A percentile compares a stretch with the other conserved stretches of the same genome.
Evolutionary conservation across 1,140 invertebrate genomes (phyloP).

Genomic region (Heliconius eleuchia): DNA sequence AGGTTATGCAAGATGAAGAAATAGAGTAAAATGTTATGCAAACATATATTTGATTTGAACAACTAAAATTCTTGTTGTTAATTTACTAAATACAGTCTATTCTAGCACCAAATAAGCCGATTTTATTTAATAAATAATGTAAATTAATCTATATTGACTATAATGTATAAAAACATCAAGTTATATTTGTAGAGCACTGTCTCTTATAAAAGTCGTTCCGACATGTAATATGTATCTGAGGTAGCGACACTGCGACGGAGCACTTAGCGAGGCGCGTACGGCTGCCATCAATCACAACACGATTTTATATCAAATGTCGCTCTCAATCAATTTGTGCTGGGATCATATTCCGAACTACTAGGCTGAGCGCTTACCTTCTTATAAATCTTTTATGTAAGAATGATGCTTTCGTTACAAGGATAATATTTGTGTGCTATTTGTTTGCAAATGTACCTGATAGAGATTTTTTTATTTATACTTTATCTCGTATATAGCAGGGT

Average conservation of each 20-base stretch:
- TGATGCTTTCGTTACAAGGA: constrained; percentile 23
- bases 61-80: constrained; percentile 11
- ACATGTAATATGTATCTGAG: constrained; percentile 34
- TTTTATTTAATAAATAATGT: neutral
- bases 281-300: constrained; percentile 79
- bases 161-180: neutral
- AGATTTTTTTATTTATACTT: too few species aligned
- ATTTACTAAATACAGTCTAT: neutral
- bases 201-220: constrained; percentile 12
- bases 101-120: neutral
- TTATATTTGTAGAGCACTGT: neutral
- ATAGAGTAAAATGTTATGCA: neutral
- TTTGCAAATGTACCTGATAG: neutral
- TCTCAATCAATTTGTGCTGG: constrained; percentile 79
- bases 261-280: constrained; percentile 41
- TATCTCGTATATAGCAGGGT: too few species aligned
- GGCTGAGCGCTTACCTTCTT: constrained; percentile 54
- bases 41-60: neutral
- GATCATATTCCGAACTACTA: constrained; percentile 69
- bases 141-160: neutral
- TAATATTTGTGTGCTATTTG: constrained; percentile 18
- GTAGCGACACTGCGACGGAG: constrained; percentile 41
- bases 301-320: constrained; percentile 81
- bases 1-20: constrained; percentile 17
- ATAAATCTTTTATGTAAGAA: constrained; percentile 48